Conservation (phyloP, 2,797 vertebrate species). For the Alfaro cultratus region DNA sequence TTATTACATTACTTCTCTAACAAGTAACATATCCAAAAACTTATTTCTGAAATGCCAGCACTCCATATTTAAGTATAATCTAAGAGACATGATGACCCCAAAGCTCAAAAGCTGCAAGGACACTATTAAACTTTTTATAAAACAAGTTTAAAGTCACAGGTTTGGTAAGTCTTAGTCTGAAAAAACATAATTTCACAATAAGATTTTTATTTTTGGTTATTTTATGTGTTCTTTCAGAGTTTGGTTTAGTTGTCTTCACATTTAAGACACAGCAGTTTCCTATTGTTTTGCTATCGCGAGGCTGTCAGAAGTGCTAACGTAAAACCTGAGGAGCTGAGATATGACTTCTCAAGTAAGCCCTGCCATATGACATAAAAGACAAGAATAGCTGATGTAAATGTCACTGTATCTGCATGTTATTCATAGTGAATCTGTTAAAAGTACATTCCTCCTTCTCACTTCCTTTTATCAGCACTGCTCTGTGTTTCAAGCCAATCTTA, state of each 20-base stretch:
- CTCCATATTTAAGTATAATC: neutral
- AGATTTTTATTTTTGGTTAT: neutral
- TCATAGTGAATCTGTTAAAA: neutral
- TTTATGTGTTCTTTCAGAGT: neutral
- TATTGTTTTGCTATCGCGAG: neutral
- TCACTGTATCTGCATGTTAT: neutral
- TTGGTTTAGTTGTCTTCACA: neutral
- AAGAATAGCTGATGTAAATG: slow-evolving; percentile 48
- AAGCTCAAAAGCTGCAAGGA: neutral
- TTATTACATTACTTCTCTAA: neutral
- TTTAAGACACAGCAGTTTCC: neutral
- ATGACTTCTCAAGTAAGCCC: slow-evolving; percentile 26
- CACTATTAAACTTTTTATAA: neutral
- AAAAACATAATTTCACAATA: neutral
- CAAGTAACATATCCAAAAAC: neutral
- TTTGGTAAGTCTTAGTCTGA: neutral
- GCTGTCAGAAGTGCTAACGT: slow-evolving; percentile 22
- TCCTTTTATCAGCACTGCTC: neutral
- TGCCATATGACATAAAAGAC: slow-evolving; percentile 36
- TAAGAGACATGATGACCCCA: neutral
- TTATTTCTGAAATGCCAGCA: neutral
- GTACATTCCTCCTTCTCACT: neutral
- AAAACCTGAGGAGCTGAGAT: slow-evolving; percentile 13
- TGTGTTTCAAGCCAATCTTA: neutral
- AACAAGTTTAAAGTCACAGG: neutral